These are phyloP conservation scores for Contarinia nasturtii DNA, from an alignment of 1,140 invertebrate genomes.

Conservation along the genomic window DNA sequence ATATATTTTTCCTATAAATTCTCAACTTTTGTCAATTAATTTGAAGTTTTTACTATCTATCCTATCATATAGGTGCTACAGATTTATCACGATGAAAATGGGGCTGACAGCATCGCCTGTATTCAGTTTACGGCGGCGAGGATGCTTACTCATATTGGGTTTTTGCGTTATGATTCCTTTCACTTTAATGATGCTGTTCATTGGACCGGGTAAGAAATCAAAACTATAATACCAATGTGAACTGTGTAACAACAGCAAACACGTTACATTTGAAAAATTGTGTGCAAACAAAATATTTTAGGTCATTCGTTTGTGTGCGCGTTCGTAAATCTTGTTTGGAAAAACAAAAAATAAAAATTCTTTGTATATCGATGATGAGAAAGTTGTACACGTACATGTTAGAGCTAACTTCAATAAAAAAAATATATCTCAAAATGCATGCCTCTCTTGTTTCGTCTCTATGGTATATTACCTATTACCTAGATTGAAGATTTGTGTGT, in stretches of 20 bases:
- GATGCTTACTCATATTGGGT: constrained; percentile 28
- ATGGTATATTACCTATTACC: too few species aligned
- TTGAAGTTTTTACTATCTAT: too few species aligned
- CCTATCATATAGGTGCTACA: too few species aligned
- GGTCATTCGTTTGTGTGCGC: background rate
- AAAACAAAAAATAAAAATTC: background rate
- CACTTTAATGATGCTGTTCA: constrained; percentile 28
- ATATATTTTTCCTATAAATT: too few species aligned
- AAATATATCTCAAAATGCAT: too few species aligned
- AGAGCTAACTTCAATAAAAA: too few species aligned
- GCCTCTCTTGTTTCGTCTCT: too few species aligned
- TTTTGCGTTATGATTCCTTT: constrained; percentile 30
- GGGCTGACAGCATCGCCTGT: constrained; percentile 19
- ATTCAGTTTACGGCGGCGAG: constrained; percentile 27
- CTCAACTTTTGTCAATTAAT: too few species aligned
- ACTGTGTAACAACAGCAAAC: too few species aligned
- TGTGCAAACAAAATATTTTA: background rate
- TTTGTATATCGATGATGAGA: background rate
- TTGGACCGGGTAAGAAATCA: constrained; percentile 18
- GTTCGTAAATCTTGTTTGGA: background rate
- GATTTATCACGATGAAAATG: constrained; percentile 5
- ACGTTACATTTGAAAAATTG: background rate
- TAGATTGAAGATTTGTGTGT: background rate
- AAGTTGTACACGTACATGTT: too few species aligned
- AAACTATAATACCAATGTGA: background rate